phyloP scores from a whole-genome alignment of 2,113 vertebrate species.

The Leucosticte australis region DNA sequence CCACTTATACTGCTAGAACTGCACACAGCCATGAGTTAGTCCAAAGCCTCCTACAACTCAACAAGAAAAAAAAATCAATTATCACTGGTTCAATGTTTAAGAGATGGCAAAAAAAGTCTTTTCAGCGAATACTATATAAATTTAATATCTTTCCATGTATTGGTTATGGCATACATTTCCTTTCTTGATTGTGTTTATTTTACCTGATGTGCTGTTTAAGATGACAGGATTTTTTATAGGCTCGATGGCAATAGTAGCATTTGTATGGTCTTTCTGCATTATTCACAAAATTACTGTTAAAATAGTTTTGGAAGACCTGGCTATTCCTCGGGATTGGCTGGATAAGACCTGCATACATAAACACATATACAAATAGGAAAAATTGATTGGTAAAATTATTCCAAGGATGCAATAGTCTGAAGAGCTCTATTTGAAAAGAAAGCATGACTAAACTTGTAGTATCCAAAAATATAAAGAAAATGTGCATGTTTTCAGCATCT shows the following conservation, averaged over 20 bases:
- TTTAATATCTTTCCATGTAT: not conserved
- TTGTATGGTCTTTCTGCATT: slow-evolving; percentile 94
- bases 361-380: slow-evolving; percentile 15
- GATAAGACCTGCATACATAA: slow-evolving; percentile 83
- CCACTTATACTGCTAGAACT: not conserved
- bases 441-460: not conserved
- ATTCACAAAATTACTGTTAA: slow-evolving; percentile 83
- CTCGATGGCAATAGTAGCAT: slow-evolving; percentile 92
- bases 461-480: not conserved
- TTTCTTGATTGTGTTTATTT: not conserved
- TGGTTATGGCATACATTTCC: not conserved
- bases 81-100: not conserved
- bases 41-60: not conserved
- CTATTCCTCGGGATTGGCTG: slow-evolving; percentile 87
- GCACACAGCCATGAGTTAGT: not conserved
- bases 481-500: not conserved
- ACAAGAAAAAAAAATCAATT: not conserved
- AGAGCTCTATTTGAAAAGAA: not conserved
- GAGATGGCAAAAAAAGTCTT: not conserved
- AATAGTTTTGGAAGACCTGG: slow-evolving; percentile 90
- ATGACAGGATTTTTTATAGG: slow-evolving; percentile 98
- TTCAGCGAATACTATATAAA: not conserved
- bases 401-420: not conserved
- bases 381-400: not conserved
- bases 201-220: slow-evolving; percentile 98